Base-by-base conservation (phyloP, 1,140 invertebrate genomes). In the Asbolus verrucosus region DNA sequence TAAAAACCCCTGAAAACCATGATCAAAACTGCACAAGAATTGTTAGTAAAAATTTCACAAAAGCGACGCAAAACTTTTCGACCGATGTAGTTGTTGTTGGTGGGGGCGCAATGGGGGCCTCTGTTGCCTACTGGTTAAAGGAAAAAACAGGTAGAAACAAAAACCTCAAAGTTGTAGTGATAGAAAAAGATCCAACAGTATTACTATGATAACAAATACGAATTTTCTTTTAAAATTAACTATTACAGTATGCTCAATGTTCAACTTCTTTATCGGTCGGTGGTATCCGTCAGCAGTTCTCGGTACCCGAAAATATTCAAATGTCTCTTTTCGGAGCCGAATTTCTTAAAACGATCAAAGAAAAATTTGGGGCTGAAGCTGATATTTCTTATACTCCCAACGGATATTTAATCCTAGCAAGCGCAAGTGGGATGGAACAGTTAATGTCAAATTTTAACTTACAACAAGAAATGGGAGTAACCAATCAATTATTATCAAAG, bases 261-360 rank as follows among this genome's bases (percentile, higher is more conserved):
- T 91, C 94, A 6, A 91, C 92, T 3, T 87, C 89, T 65, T 81
- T 96, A 66, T 96, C 95, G 1, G 87, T 90, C 21, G 95, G 95
- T 62, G 92, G 93, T 1, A 82, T 99, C 41, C 86, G 94, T 27
- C 96, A 98, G 78, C 97, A 99, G 81, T 99, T 97, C 84, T 94
- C 95, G 2, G 77, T 97, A 1, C 87, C 90, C 66, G 97, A 99
- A 84, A 98, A 98, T 83, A 93, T 99, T 60, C 83, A 93, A 79
- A 92, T 99, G 87, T 94, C 96, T 0, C 78, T 96, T 69, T 97
- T 89, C 84, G 90, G 91, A 21, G 89, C 94, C 18, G 92, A 98
- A 50, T 99, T 99, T 84, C 81, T 99, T 27, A 85, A 94, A 38
- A 92, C 94, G 70, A 84, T 92, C 0, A 90, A 91, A 72, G 80